A percentile compares a stretch with the other conserved stretches of the same genome.
Conservation (phyloP, 2,113 vertebrate species). For the Apaloderma vittatum region DNA sequence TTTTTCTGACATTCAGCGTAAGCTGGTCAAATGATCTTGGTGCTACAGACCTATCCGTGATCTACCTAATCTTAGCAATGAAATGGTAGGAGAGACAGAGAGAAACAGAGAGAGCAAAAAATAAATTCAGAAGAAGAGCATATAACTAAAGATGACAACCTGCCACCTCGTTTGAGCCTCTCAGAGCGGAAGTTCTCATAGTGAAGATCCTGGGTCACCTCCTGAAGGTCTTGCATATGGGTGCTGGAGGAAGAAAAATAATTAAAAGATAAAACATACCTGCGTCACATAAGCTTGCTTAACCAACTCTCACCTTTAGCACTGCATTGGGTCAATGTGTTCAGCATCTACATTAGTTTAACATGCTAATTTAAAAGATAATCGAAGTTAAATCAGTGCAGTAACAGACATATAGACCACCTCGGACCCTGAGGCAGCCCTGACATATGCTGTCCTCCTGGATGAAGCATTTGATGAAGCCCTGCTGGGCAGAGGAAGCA, state of each 20-base stretch:
- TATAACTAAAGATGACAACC: constrained; percentile 86
- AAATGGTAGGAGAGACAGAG: background rate
- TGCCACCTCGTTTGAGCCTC: constrained; percentile 94
- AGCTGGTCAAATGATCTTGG: background rate
- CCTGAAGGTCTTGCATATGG: constrained; percentile 99
- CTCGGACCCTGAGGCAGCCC: background rate
- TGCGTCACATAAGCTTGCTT: background rate
- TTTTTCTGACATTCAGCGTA: background rate
- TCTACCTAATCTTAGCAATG: background rate
- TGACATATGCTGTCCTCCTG: background rate
- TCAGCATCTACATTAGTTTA: background rate
- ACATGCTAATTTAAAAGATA: background rate
- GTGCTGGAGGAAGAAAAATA: constrained; percentile 79
- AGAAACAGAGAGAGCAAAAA: constrained; percentile 42
- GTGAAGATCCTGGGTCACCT: constrained; percentile 98
- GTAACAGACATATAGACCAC: background rate
- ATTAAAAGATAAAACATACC: background rate
- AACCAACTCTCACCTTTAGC: background rate
- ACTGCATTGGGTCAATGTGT: background rate
- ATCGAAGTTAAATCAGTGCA: background rate
- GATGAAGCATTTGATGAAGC: fast-evolving
- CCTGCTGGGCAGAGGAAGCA: background rate
- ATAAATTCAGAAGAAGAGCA: constrained; percentile 81
- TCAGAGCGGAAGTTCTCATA: constrained; percentile 99
- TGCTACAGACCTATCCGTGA: background rate